Evolutionary conservation across 2,888 invertebrate genomes (phyloP).

Genomic region (Calameuta idolon): DNA sequence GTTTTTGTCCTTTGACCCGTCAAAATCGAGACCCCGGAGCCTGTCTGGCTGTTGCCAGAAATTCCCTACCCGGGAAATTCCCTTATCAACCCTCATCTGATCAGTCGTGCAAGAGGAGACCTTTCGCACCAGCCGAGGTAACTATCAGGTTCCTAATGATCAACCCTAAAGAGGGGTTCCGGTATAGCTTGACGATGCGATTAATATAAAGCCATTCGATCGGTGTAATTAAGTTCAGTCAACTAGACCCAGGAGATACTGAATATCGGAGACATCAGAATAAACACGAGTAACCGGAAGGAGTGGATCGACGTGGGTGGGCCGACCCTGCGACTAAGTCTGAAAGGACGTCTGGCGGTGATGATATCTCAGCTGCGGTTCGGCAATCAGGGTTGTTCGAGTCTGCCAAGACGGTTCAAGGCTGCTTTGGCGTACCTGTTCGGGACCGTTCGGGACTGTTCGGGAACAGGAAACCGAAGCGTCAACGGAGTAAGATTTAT

Average conservation of each 20-base stretch:
- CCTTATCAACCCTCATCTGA: background rate
- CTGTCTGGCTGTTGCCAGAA: background rate
- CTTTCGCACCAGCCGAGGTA: conserved; percentile 3
- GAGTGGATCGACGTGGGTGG: background rate
- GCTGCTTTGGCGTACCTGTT: background rate
- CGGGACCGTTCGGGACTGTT: background rate
- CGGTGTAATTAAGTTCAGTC: conserved; percentile 43
- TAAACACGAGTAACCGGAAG: background rate
- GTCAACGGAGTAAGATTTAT: background rate
- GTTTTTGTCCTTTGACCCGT: background rate
- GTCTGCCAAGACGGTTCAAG: background rate
- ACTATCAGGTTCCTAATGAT: conserved; percentile 40
- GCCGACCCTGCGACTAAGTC: no score
- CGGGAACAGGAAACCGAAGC: background rate
- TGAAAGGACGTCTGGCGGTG: background rate
- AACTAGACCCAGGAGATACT: conserved; percentile 37
- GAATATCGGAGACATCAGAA: conserved; percentile 4
- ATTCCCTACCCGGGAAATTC: background rate
- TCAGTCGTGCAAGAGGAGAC: background rate
- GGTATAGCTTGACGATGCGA: conserved; percentile 40
- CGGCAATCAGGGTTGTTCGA: background rate
- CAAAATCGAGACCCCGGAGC: background rate
- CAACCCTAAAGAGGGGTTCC: conserved; percentile 41
- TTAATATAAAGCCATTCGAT: conserved; percentile 51
- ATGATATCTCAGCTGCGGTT: background rate